phyloP scores from a whole-genome alignment of 1,140 invertebrate species.

The Zaprionus camerounensis region DNA sequence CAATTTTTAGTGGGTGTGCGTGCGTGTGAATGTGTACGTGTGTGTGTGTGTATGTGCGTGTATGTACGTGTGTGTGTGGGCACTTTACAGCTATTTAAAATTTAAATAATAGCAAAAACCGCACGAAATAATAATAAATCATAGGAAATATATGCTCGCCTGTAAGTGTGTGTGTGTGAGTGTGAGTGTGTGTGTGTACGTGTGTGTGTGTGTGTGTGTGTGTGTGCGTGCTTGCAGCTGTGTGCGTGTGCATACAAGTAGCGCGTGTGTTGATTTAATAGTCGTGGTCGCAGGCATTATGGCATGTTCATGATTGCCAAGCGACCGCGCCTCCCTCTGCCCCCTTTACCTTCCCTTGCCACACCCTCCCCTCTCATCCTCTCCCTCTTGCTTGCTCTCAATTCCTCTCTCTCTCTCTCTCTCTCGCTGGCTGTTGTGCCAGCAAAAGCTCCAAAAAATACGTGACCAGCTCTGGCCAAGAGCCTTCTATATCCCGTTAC shows the following conservation, averaged over 20 bases:
- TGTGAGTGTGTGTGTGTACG: conserved; percentile 1
- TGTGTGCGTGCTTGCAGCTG: conserved; percentile 15
- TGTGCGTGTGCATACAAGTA: conserved; percentile 23
- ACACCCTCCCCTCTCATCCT: not conserved
- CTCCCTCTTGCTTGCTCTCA: not conserved
- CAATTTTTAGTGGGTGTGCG: conserved; percentile 62
- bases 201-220: conserved; percentile 1
- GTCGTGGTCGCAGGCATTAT: conserved; percentile 79
- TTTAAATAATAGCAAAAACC: conserved; percentile 82
- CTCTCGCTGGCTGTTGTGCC: not conserved
- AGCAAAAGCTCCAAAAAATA: conserved; percentile 47
- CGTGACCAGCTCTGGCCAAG: conserved; percentile 40
- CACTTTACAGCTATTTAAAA: conserved; percentile 81
- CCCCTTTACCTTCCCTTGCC: not conserved
- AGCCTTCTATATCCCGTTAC: not conserved
- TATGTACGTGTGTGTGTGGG: conserved; percentile 31
- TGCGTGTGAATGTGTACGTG: not conserved
- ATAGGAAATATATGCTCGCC: conserved; percentile 63
- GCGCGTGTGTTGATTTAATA: conserved; percentile 79
- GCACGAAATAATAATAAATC: conserved; percentile 82
- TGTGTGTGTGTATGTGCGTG: conserved; percentile 26
- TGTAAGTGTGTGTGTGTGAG: not conserved
- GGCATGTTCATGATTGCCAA: conserved; percentile 79
- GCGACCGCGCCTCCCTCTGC: not conserved
- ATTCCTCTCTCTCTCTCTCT: not conserved